Base-by-base conservation (phyloP, 1,140 invertebrate species). In the Semibalanus balanoides region DNA sequence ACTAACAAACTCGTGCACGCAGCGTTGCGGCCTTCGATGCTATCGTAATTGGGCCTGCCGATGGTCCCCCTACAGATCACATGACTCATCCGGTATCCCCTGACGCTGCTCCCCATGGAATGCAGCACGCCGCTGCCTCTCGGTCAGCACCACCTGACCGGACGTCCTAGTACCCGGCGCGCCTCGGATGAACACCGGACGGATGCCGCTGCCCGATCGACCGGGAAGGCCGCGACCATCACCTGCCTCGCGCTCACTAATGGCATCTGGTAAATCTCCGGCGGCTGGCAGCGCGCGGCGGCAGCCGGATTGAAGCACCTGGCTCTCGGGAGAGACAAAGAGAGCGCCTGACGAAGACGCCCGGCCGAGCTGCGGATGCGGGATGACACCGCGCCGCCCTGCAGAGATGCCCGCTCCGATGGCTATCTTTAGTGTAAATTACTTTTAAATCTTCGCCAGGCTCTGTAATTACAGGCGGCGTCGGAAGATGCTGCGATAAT, bases 371-470 rank as follows among this genome's bases (percentile, higher is more conserved):
- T 22, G 51, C 51, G 22, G 51, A 40, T 17, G 35, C 35, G 11
- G 51, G 14, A 40, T 17, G 35, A 40, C 35, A 40, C 22, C 35
- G 35, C 35, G 35, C 35, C 35, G 17, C 35, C 35, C n/a, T n/a
- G n/a, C n/a, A n/a, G n/a, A n/a, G n/a, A n/a, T n/a, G 35, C 35
- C 35, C 35, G 35, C 35, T 40, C n/a, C 51, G 51, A 64, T 64
- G 51, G 51, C 51, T 64, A 64, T 64, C 51, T 64, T 64, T 64
- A 64, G 51, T 64, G 51, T 64, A 64, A 64, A 64, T 64, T 64
- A 64, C 51, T 11, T 64, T 64, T 64, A 64, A 64, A 64, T 64
- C 51, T 64, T 64, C 51, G 1, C 51, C 35, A 40, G 35, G 14
- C 22, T 14, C 7, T 64, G 51, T 64, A 64, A 64, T 64, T 64